Percentiles rank a stretch among this genome's conserved stretches.
Evolutionary conservation across 2,888 invertebrate genomes (phyloP).

Genomic region (Spilosoma lubricipeda): DNA sequence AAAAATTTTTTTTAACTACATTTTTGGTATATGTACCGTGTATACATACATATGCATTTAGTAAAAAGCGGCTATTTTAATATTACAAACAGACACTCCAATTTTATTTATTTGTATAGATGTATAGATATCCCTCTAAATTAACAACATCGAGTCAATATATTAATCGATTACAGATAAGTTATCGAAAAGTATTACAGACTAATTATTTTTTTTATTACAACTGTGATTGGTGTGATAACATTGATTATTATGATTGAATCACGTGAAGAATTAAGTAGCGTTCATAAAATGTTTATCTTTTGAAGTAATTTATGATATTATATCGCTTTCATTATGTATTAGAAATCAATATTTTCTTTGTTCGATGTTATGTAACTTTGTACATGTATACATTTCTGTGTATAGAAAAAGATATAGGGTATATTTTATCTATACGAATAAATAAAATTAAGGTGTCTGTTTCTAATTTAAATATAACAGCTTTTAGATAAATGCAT

Average conservation of each 20-base stretch:
- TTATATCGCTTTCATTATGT: background rate
- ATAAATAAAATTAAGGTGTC: too few relatives aligned
- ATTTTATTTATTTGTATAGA: too few relatives aligned
- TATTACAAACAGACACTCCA: too few relatives aligned
- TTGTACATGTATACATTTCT: background rate
- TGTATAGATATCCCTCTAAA: too few relatives aligned
- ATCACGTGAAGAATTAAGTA: slow-evolving; percentile 20
- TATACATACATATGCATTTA: too few relatives aligned
- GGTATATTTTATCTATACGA: too few relatives aligned
- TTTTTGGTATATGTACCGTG: too few relatives aligned
- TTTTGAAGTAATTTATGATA: background rate
- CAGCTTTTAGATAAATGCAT: too few relatives aligned
- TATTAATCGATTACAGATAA: slow-evolving; percentile 23
- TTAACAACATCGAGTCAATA: too few relatives aligned
- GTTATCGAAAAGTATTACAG: slow-evolving; percentile 28
- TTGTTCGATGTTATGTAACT: background rate
- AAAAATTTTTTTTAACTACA: too few relatives aligned
- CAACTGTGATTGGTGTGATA: slow-evolving; percentile 56
- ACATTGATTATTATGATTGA: slow-evolving; percentile 51
- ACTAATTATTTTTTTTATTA: slow-evolving; percentile 40
- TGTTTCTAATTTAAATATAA: too few relatives aligned
- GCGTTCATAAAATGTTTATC: background rate
- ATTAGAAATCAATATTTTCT: background rate
- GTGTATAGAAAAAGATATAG: background rate
- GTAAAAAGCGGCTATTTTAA: too few relatives aligned